phyloP scores from a whole-genome alignment of 2,113 vertebrate genomes.

The Anoura caudifer region DNA sequence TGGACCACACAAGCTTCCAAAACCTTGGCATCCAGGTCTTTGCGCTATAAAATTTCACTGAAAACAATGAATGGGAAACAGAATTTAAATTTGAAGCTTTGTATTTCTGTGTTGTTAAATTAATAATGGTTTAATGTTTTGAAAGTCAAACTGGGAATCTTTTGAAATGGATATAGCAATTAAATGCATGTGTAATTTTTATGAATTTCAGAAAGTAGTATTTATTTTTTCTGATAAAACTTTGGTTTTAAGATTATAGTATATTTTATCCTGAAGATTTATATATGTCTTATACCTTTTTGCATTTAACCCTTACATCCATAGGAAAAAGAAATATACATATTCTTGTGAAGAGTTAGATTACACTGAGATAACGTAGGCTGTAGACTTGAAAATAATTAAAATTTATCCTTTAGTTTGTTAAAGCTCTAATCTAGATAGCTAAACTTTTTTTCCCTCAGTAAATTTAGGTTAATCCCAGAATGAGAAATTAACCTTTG shows the following conservation, averaged over 20 bases:
- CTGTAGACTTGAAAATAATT: constrained; percentile 39
- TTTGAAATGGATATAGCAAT: background rate
- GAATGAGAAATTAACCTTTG: background rate
- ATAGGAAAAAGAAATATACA: background rate
- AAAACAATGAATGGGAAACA: constrained; percentile 49
- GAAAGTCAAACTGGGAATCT: background rate
- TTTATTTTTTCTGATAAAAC: constrained; percentile 24
- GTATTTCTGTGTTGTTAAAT: background rate
- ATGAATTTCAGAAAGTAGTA: background rate
- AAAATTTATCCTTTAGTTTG: background rate
- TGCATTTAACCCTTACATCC: background rate
- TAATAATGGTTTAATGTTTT: constrained; percentile 23
- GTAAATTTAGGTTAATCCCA: constrained; percentile 33
- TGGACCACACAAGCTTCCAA: constrained; percentile 60
- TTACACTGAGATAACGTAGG: background rate
- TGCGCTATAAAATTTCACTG: constrained; percentile 59
- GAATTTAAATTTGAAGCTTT: constrained; percentile 10
- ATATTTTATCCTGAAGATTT: constrained; percentile 4
- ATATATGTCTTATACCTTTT: background rate
- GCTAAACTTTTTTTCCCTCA: background rate
- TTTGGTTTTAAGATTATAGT: constrained; percentile 24
- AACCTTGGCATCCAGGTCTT: constrained; percentile 38
- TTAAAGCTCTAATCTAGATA: background rate
- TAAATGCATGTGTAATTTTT: background rate
- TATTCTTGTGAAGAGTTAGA: background rate